Percentiles rank a stretch among this genome's conserved stretches.
Conservation (phyloP, 2,888 invertebrate species). For the Lithophane leautieri region DNA sequence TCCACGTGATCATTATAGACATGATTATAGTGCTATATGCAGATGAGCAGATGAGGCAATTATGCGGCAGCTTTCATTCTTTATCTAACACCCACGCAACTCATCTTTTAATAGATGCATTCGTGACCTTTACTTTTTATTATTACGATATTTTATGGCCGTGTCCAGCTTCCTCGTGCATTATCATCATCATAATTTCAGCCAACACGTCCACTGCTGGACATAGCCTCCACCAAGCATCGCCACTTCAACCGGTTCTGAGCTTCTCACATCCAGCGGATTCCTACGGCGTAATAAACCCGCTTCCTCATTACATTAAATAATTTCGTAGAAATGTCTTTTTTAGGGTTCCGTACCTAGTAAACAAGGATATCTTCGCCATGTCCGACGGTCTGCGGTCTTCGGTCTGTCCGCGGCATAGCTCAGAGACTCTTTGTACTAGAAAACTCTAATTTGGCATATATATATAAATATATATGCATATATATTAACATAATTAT, state of each 20-base stretch:
- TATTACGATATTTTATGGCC: slow-evolving; percentile 11
- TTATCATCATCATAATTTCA: not conserved
- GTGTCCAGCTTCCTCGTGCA: slow-evolving; percentile 8
- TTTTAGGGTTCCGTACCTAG: not conserved
- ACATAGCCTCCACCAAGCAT: no score
- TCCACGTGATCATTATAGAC: slow-evolving; percentile 6
- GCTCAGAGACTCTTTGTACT: no score
- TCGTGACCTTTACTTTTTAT: slow-evolving; percentile 40
- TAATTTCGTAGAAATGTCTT: not conserved
- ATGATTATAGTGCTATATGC: slow-evolving; percentile 7
- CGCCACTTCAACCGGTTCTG: not conserved
- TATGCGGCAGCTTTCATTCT: slow-evolving; percentile 16
- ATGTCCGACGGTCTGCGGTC: no score
- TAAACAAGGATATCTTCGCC: no score
- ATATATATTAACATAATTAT: no score
- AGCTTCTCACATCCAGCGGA: not conserved
- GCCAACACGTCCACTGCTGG: not conserved
- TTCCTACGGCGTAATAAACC: not conserved
- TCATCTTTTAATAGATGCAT: slow-evolving; percentile 13
- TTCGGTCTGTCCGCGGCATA: no score
- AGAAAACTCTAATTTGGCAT: no score
- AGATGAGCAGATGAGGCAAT: slow-evolving; percentile 28
- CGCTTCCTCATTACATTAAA: not conserved
- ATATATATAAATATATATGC: no score
- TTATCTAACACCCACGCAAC: slow-evolving; percentile 25